phyloP scores from a whole-genome alignment of 2,888 invertebrate species.

The Bursaphelenchus okinawaensis region DNA sequence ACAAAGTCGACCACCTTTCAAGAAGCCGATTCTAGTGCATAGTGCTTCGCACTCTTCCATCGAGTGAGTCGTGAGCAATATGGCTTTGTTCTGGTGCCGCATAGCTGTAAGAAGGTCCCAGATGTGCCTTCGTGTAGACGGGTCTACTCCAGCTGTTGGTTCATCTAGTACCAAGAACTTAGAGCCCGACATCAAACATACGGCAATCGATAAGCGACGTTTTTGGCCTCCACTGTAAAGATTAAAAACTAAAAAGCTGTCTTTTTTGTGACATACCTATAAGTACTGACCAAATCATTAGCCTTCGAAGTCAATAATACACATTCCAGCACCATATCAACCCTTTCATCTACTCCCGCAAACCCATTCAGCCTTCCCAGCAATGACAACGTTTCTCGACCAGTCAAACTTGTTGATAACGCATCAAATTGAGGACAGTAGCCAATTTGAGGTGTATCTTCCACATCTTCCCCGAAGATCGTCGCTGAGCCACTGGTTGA shows the following conservation, averaged over 20 bases:
- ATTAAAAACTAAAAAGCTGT: not conserved
- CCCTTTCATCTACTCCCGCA: conserved; percentile 4
- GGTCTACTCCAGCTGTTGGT: conserved; percentile 28
- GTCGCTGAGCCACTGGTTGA: conserved; percentile 28
- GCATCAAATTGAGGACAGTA: conserved; percentile 51
- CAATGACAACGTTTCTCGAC: conserved; percentile 35
- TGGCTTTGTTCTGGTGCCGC: conserved; percentile 24
- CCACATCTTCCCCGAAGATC: conserved; percentile 25
- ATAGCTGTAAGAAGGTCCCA: conserved; percentile 25
- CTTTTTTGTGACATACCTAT: conserved; percentile 13
- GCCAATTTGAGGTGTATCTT: conserved; percentile 25
- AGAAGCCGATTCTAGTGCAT: conserved; percentile 26
- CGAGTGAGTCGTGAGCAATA: conserved; percentile 39
- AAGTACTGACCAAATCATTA: not conserved
- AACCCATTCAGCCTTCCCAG: conserved; percentile 30
- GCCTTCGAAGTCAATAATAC: not conserved
- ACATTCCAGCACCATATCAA: conserved; percentile 5
- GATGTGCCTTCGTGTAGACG: conserved; percentile 20
- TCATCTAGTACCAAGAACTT: conserved; percentile 21
- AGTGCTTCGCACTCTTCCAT: conserved; percentile 41
- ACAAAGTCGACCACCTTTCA: conserved; percentile 21
- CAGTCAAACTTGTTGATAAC: conserved; percentile 38
- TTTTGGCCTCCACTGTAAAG: conserved; percentile 28
- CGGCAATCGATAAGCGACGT: conserved; percentile 22
- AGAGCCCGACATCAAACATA: conserved; percentile 21